Percentiles rank a stretch among this genome's conserved stretches.
phyloP scores from a whole-genome alignment of 2,113 vertebrate species.

The Suncus etruscus region DNA sequence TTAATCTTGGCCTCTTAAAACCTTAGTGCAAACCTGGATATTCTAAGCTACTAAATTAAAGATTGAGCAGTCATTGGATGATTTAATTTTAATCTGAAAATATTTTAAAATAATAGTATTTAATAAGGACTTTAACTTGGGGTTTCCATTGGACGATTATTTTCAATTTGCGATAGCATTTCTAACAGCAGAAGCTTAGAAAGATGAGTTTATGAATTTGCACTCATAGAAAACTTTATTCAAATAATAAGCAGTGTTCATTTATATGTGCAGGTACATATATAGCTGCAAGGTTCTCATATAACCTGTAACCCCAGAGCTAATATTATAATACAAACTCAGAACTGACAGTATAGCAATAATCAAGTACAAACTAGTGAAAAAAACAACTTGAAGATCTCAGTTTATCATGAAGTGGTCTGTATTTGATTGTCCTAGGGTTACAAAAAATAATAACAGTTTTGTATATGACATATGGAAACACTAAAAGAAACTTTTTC shows the following conservation, averaged over 20 bases:
- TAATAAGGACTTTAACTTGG: conserved; percentile 35
- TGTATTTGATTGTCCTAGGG: not conserved
- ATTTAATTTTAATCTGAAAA: not conserved
- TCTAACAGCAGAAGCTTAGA: conserved; percentile 47
- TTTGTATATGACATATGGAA: not conserved
- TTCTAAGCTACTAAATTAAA: not conserved
- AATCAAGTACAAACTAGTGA: not conserved
- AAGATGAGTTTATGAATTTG: conserved; percentile 11
- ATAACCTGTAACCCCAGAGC: not conserved
- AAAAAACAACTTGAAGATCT: not conserved
- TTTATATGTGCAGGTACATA: not conserved
- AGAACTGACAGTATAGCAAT: not conserved
- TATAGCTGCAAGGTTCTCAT: not conserved
- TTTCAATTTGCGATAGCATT: conserved; percentile 20
- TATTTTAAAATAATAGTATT: not conserved
- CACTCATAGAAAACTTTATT: conserved; percentile 22
- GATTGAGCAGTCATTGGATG: not conserved
- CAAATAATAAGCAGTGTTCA: not conserved
- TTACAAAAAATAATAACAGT: conserved; percentile 30
- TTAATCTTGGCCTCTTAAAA: not conserved
- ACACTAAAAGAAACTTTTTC: conserved; percentile 20
- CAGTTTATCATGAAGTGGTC: not conserved
- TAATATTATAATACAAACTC: not conserved
- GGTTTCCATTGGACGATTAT: not conserved
- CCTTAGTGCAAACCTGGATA: not conserved